These are phyloP conservation scores for human (Homo sapiens) DNA, from an alignment of 2,113 vertebrate genomes.

Conservation along the genomic window DNA sequence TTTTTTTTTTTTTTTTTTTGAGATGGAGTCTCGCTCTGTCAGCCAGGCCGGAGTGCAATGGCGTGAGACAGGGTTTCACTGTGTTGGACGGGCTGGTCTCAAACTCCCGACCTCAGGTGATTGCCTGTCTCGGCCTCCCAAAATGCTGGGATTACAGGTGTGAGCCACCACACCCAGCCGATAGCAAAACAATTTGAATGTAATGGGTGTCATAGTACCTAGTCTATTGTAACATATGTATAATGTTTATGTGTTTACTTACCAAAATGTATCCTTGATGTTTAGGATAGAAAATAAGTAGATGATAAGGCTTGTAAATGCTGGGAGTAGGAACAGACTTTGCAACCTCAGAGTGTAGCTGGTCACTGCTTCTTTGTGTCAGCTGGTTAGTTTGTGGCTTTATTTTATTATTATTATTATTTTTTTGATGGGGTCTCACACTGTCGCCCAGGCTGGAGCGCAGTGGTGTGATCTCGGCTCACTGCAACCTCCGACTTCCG, in stretches of 20 bases:
- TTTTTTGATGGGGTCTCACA: too few relatives aligned
- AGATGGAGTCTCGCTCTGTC: too few relatives aligned
- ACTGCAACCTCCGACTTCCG: too few relatives aligned
- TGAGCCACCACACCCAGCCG: not conserved
- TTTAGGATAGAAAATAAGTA: slow-evolving; percentile 4
- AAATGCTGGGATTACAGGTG: too few relatives aligned
- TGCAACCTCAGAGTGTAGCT: not conserved
- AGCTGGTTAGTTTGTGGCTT: not conserved
- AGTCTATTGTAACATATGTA: not conserved
- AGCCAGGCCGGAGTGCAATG: too few relatives aligned
- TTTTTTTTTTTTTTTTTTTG: not conserved
- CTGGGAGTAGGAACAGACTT: not conserved
- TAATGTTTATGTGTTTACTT: not conserved
- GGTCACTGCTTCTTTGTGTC: not conserved
- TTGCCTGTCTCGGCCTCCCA: too few relatives aligned
- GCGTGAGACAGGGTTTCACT: too few relatives aligned
- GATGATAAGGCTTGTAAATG: not conserved
- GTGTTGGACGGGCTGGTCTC: too few relatives aligned
- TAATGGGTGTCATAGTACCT: not conserved
- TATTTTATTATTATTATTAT: too few relatives aligned
- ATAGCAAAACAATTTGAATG: not conserved
- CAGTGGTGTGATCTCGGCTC: too few relatives aligned
- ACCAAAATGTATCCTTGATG: not conserved
- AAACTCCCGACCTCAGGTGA: too few relatives aligned
- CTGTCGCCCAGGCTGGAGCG: too few relatives aligned